Evolutionary conservation across 2,797 vertebrate genomes (phyloP).

Genomic region (Myotis daubentonii): DNA sequence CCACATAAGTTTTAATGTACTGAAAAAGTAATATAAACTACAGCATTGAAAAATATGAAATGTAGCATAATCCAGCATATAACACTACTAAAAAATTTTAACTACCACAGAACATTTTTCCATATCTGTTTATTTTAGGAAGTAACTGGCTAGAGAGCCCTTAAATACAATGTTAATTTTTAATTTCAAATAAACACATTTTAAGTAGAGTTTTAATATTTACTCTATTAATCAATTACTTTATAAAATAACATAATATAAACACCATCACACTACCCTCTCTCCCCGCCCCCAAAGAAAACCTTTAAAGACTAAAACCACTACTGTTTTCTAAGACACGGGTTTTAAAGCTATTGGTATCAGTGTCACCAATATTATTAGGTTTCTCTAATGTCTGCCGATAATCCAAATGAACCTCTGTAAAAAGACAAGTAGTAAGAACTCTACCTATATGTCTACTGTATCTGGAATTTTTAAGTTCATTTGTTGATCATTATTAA

Average conservation of each 20-base stretch:
- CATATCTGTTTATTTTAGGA: conserved; percentile 67
- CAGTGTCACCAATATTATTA: conserved; percentile 63
- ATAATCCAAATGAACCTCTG: conserved; percentile 63
- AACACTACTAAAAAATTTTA: conserved; percentile 78
- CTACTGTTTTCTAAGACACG: conserved; percentile 64
- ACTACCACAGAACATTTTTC: conserved; percentile 62
- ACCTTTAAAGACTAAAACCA: conserved; percentile 71
- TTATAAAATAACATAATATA: conserved; percentile 68
- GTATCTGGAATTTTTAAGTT: conserved; percentile 71
- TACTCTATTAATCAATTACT: conserved; percentile 77
- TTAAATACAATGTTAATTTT: conserved; percentile 66
- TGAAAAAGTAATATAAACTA: conserved; percentile 89
- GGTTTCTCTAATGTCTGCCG: conserved; percentile 77
- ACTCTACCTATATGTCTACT: conserved; percentile 59
- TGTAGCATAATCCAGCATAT: conserved; percentile 84
- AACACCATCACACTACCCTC: background rate
- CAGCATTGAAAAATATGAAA: conserved; percentile 84
- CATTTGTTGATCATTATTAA: conserved; percentile 49
- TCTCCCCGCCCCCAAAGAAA: conserved; percentile 25
- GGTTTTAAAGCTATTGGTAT: conserved; percentile 70
- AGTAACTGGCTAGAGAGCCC: conserved; percentile 71
- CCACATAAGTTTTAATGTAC: conserved; percentile 91
- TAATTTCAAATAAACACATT: conserved; percentile 67
- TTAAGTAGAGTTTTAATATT: conserved; percentile 62
- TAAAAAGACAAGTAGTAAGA: conserved; percentile 74